Evolutionary conservation across 1,140 invertebrate species (phyloP).

Genomic region (Pachypeltis micranthus): DNA sequence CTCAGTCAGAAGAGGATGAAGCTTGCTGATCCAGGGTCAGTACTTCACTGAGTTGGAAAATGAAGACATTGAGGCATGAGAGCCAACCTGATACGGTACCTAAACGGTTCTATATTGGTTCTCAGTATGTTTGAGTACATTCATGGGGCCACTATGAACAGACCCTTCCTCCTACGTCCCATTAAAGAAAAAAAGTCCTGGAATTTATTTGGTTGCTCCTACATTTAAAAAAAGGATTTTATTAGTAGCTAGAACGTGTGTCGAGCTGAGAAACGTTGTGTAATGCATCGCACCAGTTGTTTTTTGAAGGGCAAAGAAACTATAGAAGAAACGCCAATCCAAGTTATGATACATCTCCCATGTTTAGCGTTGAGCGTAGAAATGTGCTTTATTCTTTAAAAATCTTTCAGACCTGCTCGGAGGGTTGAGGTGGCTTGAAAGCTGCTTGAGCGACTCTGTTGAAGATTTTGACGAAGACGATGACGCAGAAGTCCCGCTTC

Average conservation of each 20-base stretch:
- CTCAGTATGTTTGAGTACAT: no score
- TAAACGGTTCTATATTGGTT: no score
- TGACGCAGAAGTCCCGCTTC: conserved; percentile 15
- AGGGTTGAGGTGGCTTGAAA: conserved; percentile 15
- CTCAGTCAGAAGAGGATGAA: no score
- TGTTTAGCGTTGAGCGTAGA: background rate
- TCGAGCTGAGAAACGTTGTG: background rate
- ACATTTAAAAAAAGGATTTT: no score
- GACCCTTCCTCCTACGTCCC: no score
- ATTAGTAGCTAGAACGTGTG: background rate
- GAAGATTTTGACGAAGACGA: conserved; percentile 14
- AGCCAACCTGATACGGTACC: no score
- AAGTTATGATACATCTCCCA: background rate
- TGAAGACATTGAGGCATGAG: no score
- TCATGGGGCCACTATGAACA: no score
- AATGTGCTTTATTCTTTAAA: background rate
- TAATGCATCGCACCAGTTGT: background rate
- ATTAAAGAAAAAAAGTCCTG: no score
- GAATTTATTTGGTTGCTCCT: no score
- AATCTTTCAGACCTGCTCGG: conserved; percentile 10
- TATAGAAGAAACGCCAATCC: background rate
- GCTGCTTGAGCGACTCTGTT: conserved; percentile 1
- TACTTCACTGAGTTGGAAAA: no score
- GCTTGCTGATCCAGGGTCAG: no score
- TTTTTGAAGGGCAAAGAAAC: background rate